Evolutionary conservation across 2,113 vertebrate genomes (phyloP), one percentile per base, ranked within the genome.

Genomic region (Vulpes vulpes): DNA sequence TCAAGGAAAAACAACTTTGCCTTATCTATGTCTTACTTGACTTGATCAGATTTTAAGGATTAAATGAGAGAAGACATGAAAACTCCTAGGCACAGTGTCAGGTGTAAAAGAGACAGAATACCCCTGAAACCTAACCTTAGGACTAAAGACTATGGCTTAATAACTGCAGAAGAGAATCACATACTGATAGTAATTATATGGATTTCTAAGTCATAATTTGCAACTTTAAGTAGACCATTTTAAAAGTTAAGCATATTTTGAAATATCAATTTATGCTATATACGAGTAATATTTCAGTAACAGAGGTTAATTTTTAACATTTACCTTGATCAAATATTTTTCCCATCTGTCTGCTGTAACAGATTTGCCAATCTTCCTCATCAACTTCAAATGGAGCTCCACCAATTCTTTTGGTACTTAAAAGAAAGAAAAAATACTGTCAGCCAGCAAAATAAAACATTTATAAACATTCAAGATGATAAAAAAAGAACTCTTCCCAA

Each of bases 341-440:
- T 99, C 99, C 99, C 99, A 99, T 99, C 99, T 99, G 94, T 99
- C 99, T 79, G 99, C 98, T 0, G 99, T 99, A 96, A 99, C 99
- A 43, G 99, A 99, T 98, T 99, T 99, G 35, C 99, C 99, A 97
- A 99, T 99, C 98, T 99, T 99, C 97, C 99, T 99, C 98, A 99
- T 99, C 97, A 99, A 98, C 98, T 99, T 99, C 98, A 99, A 99
- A 81, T 99, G 99, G 94, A 99, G 99, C 96, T 99, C 99, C 97
- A 99, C 99, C 91, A 99, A 98, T 82, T 99, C 99, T 98, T 99
- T 99, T n/a, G 99, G 99, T 98, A 99, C 99, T 99, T 98, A 85
- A 98, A 93, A 95, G 64, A 71, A 30, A 82, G 27, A 78, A 89
- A 97, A 3, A 93, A 20, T 0, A 98, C 96, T 67, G 38, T 98